Percentiles rank a stretch among this genome's conserved stretches.
phyloP scores from a whole-genome alignment of 2,888 invertebrate species.

The Eilema depressum region DNA sequence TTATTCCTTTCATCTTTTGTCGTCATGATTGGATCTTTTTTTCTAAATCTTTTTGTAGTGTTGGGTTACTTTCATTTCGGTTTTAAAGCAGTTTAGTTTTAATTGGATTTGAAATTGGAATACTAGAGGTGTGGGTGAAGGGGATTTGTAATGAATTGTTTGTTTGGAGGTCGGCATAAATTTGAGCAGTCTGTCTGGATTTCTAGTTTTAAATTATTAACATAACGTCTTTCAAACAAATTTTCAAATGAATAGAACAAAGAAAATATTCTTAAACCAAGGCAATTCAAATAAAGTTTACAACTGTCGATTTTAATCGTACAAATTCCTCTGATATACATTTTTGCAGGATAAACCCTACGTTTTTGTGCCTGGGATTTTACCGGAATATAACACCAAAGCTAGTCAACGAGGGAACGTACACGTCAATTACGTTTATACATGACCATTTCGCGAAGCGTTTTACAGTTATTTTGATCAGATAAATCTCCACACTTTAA shows the following conservation, averaged over 20 bases:
- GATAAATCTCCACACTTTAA: no score
- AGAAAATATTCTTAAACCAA: no score
- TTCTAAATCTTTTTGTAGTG: slow-evolving; percentile 18
- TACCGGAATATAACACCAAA: no score
- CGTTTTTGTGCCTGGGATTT: no score
- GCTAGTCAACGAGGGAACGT: no score
- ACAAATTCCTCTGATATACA: no score
- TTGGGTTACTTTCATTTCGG: slow-evolving; percentile 28
- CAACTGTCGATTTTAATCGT: no score
- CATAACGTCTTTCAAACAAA: not conserved
- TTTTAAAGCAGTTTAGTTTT: slow-evolving; percentile 45
- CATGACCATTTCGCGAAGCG: no score
- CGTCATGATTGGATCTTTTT: slow-evolving; percentile 26
- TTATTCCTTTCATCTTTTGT: slow-evolving; percentile 28
- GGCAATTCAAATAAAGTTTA: no score
- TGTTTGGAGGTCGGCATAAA: not conserved
- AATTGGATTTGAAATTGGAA: slow-evolving; percentile 31
- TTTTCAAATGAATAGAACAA: not conserved
- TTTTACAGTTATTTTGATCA: no score
- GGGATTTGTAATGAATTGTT: slow-evolving; percentile 1
- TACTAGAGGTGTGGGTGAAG: slow-evolving; percentile 18
- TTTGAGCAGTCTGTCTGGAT: not conserved
- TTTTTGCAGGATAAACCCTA: no score
- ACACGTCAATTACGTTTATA: no score
- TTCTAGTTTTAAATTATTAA: not conserved